A percentile compares a stretch with the other conserved stretches of the same genome.
Evolutionary conservation across 2,113 vertebrate species (phyloP).

Genomic region (Colinus virginianus): DNA sequence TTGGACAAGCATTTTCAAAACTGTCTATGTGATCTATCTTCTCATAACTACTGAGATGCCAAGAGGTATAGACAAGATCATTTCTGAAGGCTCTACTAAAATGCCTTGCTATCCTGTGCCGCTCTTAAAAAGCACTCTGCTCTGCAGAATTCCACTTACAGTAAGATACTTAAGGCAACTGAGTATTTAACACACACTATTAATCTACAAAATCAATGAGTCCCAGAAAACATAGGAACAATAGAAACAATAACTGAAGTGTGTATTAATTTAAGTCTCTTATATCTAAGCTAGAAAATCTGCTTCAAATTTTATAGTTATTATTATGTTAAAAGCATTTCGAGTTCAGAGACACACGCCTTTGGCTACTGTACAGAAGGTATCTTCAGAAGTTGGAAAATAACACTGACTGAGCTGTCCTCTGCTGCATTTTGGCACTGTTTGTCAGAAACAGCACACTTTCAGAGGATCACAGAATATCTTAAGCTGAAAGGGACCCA

Average conservation of each 20-base stretch:
- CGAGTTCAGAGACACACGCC: not conserved
- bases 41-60: not conserved
- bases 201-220: not conserved
- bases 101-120: not conserved
- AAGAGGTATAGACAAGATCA: not conserved
- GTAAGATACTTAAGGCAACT: not conserved
- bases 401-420: not conserved
- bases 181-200: not conserved
- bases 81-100: not conserved
- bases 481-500: too few relatives aligned
- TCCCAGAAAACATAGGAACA: not conserved
- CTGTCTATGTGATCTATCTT: not conserved
- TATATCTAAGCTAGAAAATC: not conserved
- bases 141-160: not conserved
- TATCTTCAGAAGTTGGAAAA: not conserved
- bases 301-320: not conserved
- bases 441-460: not conserved
- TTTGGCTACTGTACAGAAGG: accelerated
- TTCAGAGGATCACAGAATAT: not conserved
- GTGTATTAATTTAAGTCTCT: not conserved
- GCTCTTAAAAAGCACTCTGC: not conserved
- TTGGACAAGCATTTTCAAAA: not conserved
- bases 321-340: not conserved
- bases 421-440: not conserved
- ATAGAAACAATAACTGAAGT: not conserved